Base-by-base conservation (phyloP, 2,888 invertebrate genomes). In the Ochropleura leucogaster region DNA sequence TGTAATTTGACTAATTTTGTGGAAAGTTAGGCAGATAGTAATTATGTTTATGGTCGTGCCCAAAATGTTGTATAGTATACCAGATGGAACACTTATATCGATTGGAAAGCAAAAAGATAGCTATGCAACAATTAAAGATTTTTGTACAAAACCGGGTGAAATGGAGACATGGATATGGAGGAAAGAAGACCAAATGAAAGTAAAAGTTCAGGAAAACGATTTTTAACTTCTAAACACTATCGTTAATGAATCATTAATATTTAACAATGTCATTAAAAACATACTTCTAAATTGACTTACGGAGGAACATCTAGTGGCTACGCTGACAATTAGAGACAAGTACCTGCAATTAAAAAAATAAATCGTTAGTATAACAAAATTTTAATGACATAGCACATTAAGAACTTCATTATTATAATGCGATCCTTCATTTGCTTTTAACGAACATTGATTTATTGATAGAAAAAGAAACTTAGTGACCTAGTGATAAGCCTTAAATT, bases 1-100 rank as follows among this genome's bases (percentile, higher is more conserved):
- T 68, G 69, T 82, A 83, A 80, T 83, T 83, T 83, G 49, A 78
- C 82, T 84, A 80, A 83, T 84, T 80, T 72, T 64, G 72, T 47
- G 63, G 76, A 84, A 74, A 84, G 68, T 82, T 84, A 67, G 69
- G 67, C 67, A 53, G 70, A 81, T 74, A 60, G 40, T 84, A 67
- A 71, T 84, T 70, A 66, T 74, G 77, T 77, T 84, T 53, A 81
- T 72, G 49, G 40, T 7, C 20, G 47, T 63, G 42, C 14, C 10
- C 40, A 46, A n/a, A 66, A 74, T 74, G 44, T 60, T 68, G 44
- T 30, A 69, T 51, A 70, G 44, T 30, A 69, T 51, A 70, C 68
- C 47, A 62, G n/a, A 51, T 60, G 20, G 57, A 49, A 30, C n/a
- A 80, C 47, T 51, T 60, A 0, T 44, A 9, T 49, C 3, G 42